Evolutionary conservation across 2,797 vertebrate species (phyloP), one percentile per base, ranked within the genome.

Genomic region (Oryzias dopingdopingensis): DNA sequence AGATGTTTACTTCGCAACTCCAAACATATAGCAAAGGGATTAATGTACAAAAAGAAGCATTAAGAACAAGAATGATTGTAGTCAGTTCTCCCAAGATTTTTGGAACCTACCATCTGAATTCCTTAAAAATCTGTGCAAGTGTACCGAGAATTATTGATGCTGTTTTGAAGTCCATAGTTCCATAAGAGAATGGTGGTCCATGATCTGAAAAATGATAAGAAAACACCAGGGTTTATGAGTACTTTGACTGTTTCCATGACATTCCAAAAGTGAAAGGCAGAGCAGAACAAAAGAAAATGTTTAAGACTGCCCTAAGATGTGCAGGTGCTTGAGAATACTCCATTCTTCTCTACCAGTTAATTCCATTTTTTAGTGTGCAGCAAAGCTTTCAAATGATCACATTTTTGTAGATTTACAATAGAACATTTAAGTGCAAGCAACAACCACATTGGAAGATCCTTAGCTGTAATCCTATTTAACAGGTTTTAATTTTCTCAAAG

Each of bases 381-480:
- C 48, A 41, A 44, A 41, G 53, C 72, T 70, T 68, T 71, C 56
- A 22, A 69, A 70, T 74, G 77, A 86, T 84, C 71, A 70, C 65
- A 59, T 70, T 73, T 77, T 68, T 79, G 47, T 46, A 79, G 74
- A 77, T 83, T 52, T 61, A 53, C 54, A 66, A 76, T 68, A 76
- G 77, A 86, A 79, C 83, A 78, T 68, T 73, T 78, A 88, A 86
- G 77, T 83, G 76, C 61, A 55, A 16, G 68, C 70, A 76, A 71
- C 65, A 54, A 57, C 61, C 74, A 67, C 52, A 73, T 51, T 60
- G 57, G 56, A 70, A 61, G 56, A 59, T 45, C 59, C 73, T 45
- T 66, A 76, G 57, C 68, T 84, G 83, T 81, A 81, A 86, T 87
- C 84, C 81, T 66, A 83, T 87, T 84, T 80, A 86, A 84, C 77